Base-by-base conservation (phyloP, 92 coral and sea anemone genomes). In the Isaurus tuberculatus region DNA sequence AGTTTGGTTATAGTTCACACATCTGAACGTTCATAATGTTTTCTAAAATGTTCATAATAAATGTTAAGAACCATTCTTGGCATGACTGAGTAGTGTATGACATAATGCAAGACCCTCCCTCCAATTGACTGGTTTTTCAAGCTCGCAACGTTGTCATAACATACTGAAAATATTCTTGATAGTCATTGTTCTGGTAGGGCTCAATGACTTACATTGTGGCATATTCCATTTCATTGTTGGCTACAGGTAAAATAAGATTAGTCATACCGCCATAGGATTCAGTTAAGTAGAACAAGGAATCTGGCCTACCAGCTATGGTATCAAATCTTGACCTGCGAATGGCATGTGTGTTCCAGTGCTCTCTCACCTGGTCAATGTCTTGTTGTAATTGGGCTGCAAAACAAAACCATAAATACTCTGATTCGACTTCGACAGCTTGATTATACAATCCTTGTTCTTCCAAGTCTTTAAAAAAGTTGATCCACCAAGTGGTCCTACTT, bases 121-220 rank as follows among this genome's bases (percentile, higher is more conserved):
- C 92, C 90, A 90, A 46, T 55, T 86, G 13, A 32, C 46, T 22
- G 88, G 90, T 60, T 68, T 81, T 53, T 77, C 68, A 44, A 77
- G 73, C 66, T 86, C 84, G 63, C 90, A n/a, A 71, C 30, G 70
- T 83, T 33, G 84, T 57, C 82, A 83, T 73, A 49, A 90, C 91
- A 79, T 84, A 84, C 37, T 83, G 85, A 85, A 90, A 90, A 84
- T 90, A 90, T 40, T 87, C 84, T 63, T 87, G 89, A 63, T 90
- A 84, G 66, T 79, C 86, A 73, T 87, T 87, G 51, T 70, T 79
- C 31, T 83, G 84, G 40, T 53, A 65, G 48, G 70, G 46, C 81
- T 90, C 89, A 8, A 90, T 82, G 34, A 90, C 68, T 53, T 90
- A 89, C 44, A 71, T 71, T 69, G 84, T 72, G 28, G 93, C 91